Evolutionary conservation across 2,797 vertebrate genomes (phyloP), one percentile per base, ranked within the genome.

Genomic region (Synaphobranchus kaupii): DNA sequence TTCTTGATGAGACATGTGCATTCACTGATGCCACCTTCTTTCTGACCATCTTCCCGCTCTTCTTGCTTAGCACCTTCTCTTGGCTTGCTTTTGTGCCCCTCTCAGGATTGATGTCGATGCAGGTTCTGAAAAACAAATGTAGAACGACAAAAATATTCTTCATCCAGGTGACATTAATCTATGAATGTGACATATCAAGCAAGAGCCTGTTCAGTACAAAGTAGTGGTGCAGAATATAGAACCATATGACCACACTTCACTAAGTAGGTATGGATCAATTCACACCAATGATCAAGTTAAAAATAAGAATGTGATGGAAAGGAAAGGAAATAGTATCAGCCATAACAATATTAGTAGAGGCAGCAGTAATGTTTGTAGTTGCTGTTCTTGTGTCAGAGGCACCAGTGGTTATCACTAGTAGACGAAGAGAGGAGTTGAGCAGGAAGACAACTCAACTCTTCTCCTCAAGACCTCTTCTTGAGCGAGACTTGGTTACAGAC

Each of bases 201-300:
- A 48, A 82, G 44, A 82, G 78, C 78, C 78, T 82, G 78, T 50
- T 50, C 78, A 82, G 44, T 82, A 82, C 78, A 50, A 82, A 82
- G 8, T 25, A 66, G 63, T 66, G 25, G 63, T 66, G 63, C 63
- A 66, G 63, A 66, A 66, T 66, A 66, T 66, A 22, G 63, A 66
- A 25, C 25, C 22, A 25, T n/a, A n/a, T n/a, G n/a, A n/a, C n/a
- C 63, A 60, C 56, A 60, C 13, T 60, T 60, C 56, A 66, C 63
- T n/a, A 66, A 66, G 63, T 66, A 9, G 63, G 63, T 66, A 66
- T 82, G 78, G 20, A 10, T 48, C 78, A 82, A 50, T 50, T 82
- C 44, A 82, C 78, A 82, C 78, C 20, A 50, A 48, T 82, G 78
- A 82, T 48, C 44, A 82, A 50, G 78, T 82, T 82, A 82, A 82